Percentiles rank a stretch among this genome's conserved stretches.
phyloP scores from a whole-genome alignment of 2,113 vertebrate species.

The Ellobius talpinus region DNA sequence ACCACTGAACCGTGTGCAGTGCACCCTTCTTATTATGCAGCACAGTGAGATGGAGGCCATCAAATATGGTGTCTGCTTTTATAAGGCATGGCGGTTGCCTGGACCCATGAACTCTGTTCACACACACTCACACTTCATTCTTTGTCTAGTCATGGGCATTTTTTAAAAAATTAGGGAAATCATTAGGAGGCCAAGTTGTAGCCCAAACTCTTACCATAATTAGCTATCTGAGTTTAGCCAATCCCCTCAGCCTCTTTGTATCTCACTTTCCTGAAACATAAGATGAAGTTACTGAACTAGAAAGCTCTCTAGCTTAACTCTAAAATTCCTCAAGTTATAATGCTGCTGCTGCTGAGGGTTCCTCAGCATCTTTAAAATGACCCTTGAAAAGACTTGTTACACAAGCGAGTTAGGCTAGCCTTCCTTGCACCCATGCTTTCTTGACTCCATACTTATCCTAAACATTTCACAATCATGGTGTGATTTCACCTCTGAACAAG shows the following conservation, averaged over 20 bases:
- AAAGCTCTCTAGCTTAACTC: conserved; percentile 38
- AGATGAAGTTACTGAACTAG: conserved; percentile 45
- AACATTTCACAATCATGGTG: not conserved
- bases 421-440: not conserved
- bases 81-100: not conserved
- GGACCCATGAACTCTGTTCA: conserved; percentile 39
- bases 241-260: conserved; percentile 25
- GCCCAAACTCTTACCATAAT: conserved; percentile 48
- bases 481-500: conserved; percentile 34
- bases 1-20: not conserved
- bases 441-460: too few species aligned
- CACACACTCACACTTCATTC: not conserved
- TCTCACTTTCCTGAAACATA: conserved; percentile 17
- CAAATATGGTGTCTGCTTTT: conserved; percentile 27
- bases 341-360: not conserved
- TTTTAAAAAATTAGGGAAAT: conserved; percentile 48
- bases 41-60: not conserved
- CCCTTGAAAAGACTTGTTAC: not conserved
- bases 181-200: conserved; percentile 45
- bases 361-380: not conserved
- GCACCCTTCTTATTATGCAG: not conserved
- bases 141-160: conserved; percentile 25
- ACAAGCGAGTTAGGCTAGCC: not conserved
- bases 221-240: conserved; percentile 1
- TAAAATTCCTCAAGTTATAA: conserved; percentile 3